Conservation (phyloP, 1,140 invertebrate species). For the Megalopta genalis region DNA sequence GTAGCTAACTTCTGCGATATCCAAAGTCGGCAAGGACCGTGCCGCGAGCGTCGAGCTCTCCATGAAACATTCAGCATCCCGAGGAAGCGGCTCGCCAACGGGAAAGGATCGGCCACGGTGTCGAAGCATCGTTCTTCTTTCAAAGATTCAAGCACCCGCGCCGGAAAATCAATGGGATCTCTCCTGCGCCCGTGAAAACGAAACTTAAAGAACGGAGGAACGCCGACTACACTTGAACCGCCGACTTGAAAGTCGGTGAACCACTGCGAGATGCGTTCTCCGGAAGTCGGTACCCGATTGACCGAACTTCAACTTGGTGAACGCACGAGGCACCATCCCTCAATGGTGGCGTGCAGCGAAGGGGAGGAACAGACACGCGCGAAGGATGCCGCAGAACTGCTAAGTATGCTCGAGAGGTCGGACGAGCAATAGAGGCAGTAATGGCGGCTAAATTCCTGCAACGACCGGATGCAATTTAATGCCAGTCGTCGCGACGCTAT, state of each 20-base stretch:
- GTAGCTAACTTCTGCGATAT: too few species aligned
- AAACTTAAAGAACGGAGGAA: neutral
- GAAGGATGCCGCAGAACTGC: neutral
- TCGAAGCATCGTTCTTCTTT: constrained; percentile 9
- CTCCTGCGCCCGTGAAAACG: neutral
- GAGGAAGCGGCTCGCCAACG: too few species aligned
- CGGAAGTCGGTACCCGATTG: neutral
- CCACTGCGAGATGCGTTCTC: neutral
- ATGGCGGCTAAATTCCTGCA: constrained; percentile 76
- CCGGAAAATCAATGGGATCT: neutral
- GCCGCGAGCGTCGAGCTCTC: neutral
- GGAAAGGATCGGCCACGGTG: neutral
- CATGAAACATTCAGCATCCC: constrained; percentile 23
- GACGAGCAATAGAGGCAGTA: constrained; percentile 50
- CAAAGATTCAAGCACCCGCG: constrained; percentile 19
- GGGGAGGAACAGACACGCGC: neutral
- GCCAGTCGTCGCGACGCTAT: constrained; percentile 77
- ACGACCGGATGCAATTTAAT: constrained; percentile 79
- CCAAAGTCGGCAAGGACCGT: too few species aligned
- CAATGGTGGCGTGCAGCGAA: neutral
- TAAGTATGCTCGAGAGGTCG: constrained; percentile 3
- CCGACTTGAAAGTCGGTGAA: too few species aligned
- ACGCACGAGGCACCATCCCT: neutral
- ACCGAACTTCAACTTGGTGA: neutral
- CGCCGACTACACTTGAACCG: neutral